A percentile compares a stretch with the other conserved stretches of the same genome.
Conservation (phyloP, 2,797 vertebrate species). For the Chelon auratus region DNA sequence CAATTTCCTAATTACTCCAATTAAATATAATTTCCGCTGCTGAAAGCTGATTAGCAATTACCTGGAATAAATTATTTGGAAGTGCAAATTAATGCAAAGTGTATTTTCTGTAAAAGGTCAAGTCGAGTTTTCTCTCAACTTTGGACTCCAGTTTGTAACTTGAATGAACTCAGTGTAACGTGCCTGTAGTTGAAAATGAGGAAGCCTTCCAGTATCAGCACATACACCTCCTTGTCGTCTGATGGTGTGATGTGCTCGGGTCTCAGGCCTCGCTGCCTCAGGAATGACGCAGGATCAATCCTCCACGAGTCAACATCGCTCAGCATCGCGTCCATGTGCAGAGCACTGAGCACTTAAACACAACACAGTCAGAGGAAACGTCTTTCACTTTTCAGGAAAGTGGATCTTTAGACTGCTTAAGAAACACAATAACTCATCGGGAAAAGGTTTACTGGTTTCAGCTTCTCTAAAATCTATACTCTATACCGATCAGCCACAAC, state of each 20-base stretch:
- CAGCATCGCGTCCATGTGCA: conserved; percentile 94
- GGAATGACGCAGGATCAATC: conserved; percentile 70
- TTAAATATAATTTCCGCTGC: no score
- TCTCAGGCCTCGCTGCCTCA: conserved; percentile 41
- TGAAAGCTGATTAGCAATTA: no score
- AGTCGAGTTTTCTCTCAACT: no score
- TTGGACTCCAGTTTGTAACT: not conserved
- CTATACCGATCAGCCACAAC: no score
- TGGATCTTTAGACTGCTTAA: no score
- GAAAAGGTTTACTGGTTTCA: no score
- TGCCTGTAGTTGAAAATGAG: conserved; percentile 95
- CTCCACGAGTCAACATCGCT: conserved; percentile 81
- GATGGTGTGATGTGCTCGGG: conserved; percentile 10
- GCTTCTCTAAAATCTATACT: no score
- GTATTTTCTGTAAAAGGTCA: no score
- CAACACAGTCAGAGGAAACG: not conserved
- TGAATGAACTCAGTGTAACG: not conserved
- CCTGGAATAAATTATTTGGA: no score
- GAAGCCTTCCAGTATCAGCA: conserved; percentile 95
- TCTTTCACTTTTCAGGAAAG: not conserved
- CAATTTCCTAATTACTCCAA: not conserved
- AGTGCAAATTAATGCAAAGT: no score
- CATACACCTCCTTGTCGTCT: conserved; percentile 61
- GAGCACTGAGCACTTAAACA: conserved; percentile 88
- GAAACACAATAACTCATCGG: no score